A percentile compares a stretch with the other conserved stretches of the same genome.
phyloP scores from a whole-genome alignment of 2,113 vertebrate genomes.

The Greenwoodochromis staneri region DNA sequence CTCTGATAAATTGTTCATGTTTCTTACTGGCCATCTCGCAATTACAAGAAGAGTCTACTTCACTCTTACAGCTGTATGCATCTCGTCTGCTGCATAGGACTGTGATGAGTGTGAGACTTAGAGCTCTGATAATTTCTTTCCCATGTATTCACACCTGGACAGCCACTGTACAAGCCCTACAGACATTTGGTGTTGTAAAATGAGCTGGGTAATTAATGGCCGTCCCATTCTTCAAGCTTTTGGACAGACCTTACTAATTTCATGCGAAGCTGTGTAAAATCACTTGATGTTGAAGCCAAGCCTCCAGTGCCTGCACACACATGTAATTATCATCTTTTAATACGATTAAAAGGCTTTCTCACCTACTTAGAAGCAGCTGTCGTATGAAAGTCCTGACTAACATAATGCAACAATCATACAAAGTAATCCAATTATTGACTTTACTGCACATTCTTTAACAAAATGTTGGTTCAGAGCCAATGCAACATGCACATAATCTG shows the following conservation, averaged over 20 bases:
- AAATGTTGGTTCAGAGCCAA: not conserved
- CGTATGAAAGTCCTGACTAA: not conserved
- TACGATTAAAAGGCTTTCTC: not conserved
- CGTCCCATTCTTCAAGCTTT: not conserved
- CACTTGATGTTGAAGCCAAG: slow-evolving; percentile 4
- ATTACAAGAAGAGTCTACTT: not conserved
- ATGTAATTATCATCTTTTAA: not conserved
- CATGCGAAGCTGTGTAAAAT: not conserved
- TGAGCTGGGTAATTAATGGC: not conserved
- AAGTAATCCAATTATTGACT: not conserved
- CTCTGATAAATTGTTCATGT: not conserved
- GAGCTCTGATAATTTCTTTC: not conserved
- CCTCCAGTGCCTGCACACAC: not conserved
- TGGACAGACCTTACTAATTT: not conserved
- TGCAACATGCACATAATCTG: not conserved
- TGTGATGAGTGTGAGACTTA: not conserved
- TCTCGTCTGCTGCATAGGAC: not conserved
- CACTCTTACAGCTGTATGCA: not conserved
- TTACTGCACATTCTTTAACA: not conserved
- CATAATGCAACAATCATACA: not conserved
- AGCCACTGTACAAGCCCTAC: not conserved
- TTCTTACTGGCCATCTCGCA: not conserved
- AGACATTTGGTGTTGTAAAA: not conserved
- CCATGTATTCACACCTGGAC: not conserved
- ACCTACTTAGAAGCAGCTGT: not conserved